Evolutionary conservation across 2,888 invertebrate species (phyloP).

Genomic region (Ophonus ardosiacus): DNA sequence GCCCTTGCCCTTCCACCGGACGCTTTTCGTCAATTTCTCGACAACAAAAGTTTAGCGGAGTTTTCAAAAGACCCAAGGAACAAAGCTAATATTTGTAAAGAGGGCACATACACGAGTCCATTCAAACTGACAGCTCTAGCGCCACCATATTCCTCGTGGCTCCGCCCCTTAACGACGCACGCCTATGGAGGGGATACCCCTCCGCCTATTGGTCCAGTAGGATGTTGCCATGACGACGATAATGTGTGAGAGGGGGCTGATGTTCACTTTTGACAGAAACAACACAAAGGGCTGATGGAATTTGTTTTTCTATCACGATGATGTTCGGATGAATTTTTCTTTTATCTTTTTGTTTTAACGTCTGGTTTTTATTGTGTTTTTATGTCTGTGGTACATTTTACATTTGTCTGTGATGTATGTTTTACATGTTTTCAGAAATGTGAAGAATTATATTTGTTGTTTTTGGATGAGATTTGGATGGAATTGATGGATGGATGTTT

Average conservation of each 20-base stretch:
- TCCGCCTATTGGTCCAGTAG: conserved; percentile 41
- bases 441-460: conserved; percentile 45
- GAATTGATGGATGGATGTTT: conserved; percentile 15
- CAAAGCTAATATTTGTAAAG: conserved; percentile 75
- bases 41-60: conserved; percentile 68
- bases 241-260: conserved; percentile 23
- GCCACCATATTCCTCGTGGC: conserved; percentile 49
- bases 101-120: conserved; percentile 68
- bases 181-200: conserved; percentile 6
- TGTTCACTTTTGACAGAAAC: conserved; percentile 48
- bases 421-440: conserved; percentile 49
- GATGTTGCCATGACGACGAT: conserved; percentile 56
- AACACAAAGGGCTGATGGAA: conserved; percentile 58
- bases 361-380: conserved; percentile 52
- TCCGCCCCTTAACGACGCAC: conserved; percentile 31
- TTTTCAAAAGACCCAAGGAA: conserved; percentile 73
- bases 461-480: conserved; percentile 38
- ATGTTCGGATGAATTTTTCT: conserved; percentile 55
- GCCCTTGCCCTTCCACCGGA: not conserved
- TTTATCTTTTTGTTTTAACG: conserved; percentile 49
- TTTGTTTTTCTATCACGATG: conserved; percentile 55
- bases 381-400: conserved; percentile 51
- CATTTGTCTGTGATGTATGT: conserved; percentile 45
- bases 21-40: conserved; percentile 57
- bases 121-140: conserved; percentile 51